Percentiles rank a stretch among this genome's conserved stretches.
Evolutionary conservation across 2,113 vertebrate species (phyloP).

Genomic region (Opisthocomus hoazin): DNA sequence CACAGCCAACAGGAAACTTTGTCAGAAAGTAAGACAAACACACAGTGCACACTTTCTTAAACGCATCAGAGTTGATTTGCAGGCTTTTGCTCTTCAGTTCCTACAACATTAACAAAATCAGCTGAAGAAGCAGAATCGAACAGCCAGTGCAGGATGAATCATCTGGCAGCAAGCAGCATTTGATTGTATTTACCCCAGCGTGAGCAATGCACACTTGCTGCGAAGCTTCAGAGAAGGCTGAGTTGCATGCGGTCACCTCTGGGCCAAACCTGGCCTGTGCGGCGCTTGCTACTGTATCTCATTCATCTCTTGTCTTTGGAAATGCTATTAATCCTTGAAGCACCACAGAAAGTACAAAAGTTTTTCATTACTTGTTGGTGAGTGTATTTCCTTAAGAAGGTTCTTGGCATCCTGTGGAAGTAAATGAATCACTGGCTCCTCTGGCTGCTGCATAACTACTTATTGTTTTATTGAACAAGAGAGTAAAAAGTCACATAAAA

Average conservation of each 20-base stretch:
- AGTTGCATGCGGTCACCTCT: background rate
- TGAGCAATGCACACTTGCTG: background rate
- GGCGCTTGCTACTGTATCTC: background rate
- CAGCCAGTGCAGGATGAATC: background rate
- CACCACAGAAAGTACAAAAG: slow-evolving; percentile 55
- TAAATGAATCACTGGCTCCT: slow-evolving; percentile 62
- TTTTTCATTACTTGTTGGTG: slow-evolving; percentile 61
- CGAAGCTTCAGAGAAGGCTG: background rate
- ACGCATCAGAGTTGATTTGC: background rate
- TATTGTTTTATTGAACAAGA: slow-evolving; percentile 76
- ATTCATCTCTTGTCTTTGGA: slow-evolving; percentile 32
- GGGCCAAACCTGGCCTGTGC: background rate
- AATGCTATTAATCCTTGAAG: slow-evolving; percentile 58
- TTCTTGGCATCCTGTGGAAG: slow-evolving; percentile 59
- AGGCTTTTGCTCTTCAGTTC: background rate
- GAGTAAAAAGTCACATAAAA: slow-evolving; percentile 74
- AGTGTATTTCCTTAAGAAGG: slow-evolving; percentile 66
- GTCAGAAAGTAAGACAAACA: background rate
- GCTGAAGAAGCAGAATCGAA: background rate
- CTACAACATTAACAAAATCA: background rate
- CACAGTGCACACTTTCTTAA: background rate
- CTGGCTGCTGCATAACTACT: slow-evolving; percentile 70
- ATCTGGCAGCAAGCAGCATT: background rate
- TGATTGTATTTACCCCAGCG: background rate
- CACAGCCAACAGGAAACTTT: background rate